These are phyloP conservation scores for Zaprionus tsacasi DNA, from an alignment of 1,140 invertebrate species.

Conservation along the genomic window DNA sequence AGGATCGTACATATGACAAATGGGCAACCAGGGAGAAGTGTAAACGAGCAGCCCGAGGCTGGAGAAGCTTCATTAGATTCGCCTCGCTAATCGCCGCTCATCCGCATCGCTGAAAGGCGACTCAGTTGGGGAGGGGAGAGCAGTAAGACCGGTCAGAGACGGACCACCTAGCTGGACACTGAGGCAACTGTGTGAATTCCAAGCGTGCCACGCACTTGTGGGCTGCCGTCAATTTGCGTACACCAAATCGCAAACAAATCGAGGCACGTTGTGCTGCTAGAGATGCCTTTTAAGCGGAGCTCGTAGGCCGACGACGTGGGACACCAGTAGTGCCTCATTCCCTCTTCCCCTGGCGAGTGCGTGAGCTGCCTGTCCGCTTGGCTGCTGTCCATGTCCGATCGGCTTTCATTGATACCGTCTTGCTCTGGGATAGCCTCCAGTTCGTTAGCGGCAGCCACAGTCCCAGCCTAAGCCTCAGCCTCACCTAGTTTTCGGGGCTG, in stretches of 20 bases:
- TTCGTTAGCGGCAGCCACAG: constrained; percentile 58
- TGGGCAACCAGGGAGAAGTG: constrained; percentile 28
- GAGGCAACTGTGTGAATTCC: constrained; percentile 25
- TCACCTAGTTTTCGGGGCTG: constrained; percentile 69
- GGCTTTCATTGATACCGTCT: constrained; percentile 67
- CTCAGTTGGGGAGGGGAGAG: neutral
- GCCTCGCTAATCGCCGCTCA: constrained; percentile 53
- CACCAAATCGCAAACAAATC: constrained; percentile 76
- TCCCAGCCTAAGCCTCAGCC: constrained; percentile 63
- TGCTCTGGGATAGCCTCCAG: constrained; percentile 31
- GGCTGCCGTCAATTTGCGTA: constrained; percentile 64
- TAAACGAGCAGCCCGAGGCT: constrained; percentile 10
- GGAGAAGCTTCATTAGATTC: constrained; percentile 35
- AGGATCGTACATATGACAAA: constrained; percentile 58
- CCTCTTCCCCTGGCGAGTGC: constrained; percentile 36
- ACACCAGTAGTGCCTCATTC: constrained; percentile 7
- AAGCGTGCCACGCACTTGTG: constrained; percentile 41
- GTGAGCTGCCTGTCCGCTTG: constrained; percentile 45
- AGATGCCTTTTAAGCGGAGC: constrained; percentile 56
- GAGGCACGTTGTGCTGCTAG: constrained; percentile 57
- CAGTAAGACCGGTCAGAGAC: neutral
- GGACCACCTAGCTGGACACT: constrained; percentile 57
- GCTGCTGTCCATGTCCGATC: constrained; percentile 74
- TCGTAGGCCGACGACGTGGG: constrained; percentile 28
- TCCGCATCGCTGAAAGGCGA: neutral